These are phyloP conservation scores for Drosophila ercepeae DNA, from an alignment of 1,140 invertebrate genomes.

Conservation along the genomic window DNA sequence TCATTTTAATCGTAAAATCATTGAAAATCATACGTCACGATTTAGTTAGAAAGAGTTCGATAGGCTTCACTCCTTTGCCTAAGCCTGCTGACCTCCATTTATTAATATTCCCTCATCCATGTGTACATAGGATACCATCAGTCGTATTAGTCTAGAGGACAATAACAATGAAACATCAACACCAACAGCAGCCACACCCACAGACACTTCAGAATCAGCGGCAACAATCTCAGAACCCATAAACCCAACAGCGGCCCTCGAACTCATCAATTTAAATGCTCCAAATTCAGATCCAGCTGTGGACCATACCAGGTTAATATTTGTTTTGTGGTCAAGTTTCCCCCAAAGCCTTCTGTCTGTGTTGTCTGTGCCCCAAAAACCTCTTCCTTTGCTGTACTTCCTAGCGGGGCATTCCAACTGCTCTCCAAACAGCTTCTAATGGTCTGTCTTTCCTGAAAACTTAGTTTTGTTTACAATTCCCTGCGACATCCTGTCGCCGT, in stretches of 20 bases:
- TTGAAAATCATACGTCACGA: not conserved
- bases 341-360: conserved; percentile 16
- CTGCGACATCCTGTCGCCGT: conserved; percentile 56
- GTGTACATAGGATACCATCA: conserved; percentile 58
- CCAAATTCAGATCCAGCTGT: conserved; percentile 11
- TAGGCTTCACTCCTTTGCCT: not conserved
- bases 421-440: conserved; percentile 10
- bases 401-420: conserved; percentile 1
- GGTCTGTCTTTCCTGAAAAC: conserved; percentile 37
- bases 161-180: conserved; percentile 55
- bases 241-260: conserved; percentile 7
- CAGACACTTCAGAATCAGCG: not conserved
- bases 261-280: conserved; percentile 1
- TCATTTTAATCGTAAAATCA: not conserved
- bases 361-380: conserved; percentile 9
- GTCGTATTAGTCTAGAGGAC: conserved; percentile 58
- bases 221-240: conserved; percentile 12
- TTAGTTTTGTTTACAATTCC: conserved; percentile 81
- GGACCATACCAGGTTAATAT: conserved; percentile 72
- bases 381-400: not conserved
- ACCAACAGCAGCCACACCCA: conserved; percentile 31
- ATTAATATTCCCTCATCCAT: not conserved
- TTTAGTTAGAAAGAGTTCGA: not conserved
- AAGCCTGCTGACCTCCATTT: not conserved
- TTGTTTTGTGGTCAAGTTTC: not conserved